These are phyloP conservation scores for Bradypodion ventrale DNA, from an alignment of 2,797 vertebrate genomes.

Conservation along the genomic window DNA sequence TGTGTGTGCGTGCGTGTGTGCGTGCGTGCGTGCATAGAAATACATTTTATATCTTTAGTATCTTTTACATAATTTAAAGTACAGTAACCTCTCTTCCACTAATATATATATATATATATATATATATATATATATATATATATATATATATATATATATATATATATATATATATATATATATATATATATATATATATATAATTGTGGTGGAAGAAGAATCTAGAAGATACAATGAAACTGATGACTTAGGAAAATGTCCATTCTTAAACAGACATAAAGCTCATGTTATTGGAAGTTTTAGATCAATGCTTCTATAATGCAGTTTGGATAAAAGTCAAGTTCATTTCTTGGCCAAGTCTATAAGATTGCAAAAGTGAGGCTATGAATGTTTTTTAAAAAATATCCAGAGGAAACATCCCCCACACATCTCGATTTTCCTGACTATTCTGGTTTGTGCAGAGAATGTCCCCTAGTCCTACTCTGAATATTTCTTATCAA, in stretches of 20 bases:
- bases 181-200: no score
- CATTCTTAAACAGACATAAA: conserved; percentile 53
- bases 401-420: conserved; percentile 3
- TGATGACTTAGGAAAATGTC: conserved; percentile 51
- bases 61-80: conserved; percentile 10
- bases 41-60: background rate
- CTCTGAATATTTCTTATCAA: conserved; percentile 34
- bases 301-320: conserved; percentile 49
- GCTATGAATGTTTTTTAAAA: background rate
- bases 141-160: no score
- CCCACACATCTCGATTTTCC: conserved; percentile 24
- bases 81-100: conserved; percentile 10
- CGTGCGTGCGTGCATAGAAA: background rate
- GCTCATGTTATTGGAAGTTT: conserved; percentile 59
- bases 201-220: conserved; percentile 57
- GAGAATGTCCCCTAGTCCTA: conserved; percentile 35
- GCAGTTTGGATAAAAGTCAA: conserved; percentile 47
- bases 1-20: no score
- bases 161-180: no score
- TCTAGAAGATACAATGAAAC: conserved; percentile 53
- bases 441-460: conserved; percentile 19
- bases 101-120: no score
- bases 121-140: no score
- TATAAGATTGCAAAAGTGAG: background rate
- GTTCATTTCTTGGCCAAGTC: conserved; percentile 5